Evolutionary conservation across 2,113 vertebrate species (phyloP).

Genomic region (Pelecanus crispus): DNA sequence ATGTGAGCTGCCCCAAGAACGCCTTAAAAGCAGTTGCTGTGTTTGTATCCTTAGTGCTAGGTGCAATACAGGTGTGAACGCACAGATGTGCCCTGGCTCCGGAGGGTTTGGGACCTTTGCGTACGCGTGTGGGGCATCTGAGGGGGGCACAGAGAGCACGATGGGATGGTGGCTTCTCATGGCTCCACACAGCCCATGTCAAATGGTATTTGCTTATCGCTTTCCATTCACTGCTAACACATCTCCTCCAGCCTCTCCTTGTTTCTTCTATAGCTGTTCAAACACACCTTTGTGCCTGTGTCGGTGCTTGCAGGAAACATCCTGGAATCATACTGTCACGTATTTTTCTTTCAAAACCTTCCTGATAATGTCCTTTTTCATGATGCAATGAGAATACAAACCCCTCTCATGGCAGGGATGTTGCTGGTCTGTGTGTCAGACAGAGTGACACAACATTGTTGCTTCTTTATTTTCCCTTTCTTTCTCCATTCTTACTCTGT

Average conservation of each 20-base stretch:
- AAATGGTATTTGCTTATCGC: not conserved
- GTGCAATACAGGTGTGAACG: accelerated
- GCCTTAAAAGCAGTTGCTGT: not conserved
- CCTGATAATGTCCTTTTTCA: not conserved
- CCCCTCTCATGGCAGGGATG: accelerated
- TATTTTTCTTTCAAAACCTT: not conserved
- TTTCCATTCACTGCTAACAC: not conserved
- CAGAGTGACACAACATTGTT: accelerated
- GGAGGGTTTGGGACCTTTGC: not conserved
- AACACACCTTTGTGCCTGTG: not conserved
- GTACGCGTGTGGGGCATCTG: not conserved
- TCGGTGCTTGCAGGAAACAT: not conserved
- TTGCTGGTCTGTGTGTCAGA: not conserved
- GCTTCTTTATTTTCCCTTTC: not conserved
- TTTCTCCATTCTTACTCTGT: not conserved
- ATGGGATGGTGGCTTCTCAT: not conserved
- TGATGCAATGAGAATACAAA: not conserved
- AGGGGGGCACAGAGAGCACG: not conserved
- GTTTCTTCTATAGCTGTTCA: not conserved
- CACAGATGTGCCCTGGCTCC: not conserved
- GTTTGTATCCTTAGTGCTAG: not conserved
- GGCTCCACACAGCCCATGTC: not conserved
- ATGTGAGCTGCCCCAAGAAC: not conserved
- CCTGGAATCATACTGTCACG: not conserved
- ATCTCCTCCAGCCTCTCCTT: not conserved